These are phyloP conservation scores for Ochotona princeps DNA, from an alignment of 2,113 vertebrate genomes.

Conservation along the genomic window DNA sequence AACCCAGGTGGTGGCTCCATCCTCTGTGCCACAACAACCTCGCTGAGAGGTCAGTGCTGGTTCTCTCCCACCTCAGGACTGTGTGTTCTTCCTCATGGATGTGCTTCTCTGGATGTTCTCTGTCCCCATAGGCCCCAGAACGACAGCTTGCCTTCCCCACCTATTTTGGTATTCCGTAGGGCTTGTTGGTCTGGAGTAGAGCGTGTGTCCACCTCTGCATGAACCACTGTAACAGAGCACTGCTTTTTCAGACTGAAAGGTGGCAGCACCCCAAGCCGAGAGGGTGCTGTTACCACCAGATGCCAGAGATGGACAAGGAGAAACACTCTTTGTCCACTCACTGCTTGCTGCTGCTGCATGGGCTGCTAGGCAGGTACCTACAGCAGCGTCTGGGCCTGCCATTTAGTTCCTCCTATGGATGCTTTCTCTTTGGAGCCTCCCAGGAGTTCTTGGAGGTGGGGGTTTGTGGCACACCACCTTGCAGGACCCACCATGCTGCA, in stretches of 20 bases:
- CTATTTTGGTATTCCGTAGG: neutral
- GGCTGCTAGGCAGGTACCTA: neutral
- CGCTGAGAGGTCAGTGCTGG: neutral
- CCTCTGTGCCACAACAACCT: neutral
- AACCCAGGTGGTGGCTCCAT: no score
- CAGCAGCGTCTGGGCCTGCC: neutral
- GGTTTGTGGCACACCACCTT: neutral
- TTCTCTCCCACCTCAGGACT: neutral
- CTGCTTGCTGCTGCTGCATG: neutral
- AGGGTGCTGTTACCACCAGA: neutral
- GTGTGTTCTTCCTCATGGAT: neutral
- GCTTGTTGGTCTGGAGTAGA: neutral
- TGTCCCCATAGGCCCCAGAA: neutral
- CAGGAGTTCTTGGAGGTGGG: neutral
- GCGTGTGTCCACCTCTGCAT: neutral
- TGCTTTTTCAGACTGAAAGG: neutral
- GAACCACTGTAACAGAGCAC: neutral
- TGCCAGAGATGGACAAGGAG: neutral
- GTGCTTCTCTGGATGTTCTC: neutral
- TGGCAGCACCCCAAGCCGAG: neutral
- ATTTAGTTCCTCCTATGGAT: neutral
- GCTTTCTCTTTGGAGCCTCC: neutral
- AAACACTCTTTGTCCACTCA: neutral
- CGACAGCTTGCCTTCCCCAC: neutral
- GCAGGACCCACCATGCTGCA: neutral